A percentile compares a stretch with the other conserved stretches of the same genome.
phyloP scores from a whole-genome alignment of 2,888 invertebrate species.

The Drosophila paramelanica region DNA sequence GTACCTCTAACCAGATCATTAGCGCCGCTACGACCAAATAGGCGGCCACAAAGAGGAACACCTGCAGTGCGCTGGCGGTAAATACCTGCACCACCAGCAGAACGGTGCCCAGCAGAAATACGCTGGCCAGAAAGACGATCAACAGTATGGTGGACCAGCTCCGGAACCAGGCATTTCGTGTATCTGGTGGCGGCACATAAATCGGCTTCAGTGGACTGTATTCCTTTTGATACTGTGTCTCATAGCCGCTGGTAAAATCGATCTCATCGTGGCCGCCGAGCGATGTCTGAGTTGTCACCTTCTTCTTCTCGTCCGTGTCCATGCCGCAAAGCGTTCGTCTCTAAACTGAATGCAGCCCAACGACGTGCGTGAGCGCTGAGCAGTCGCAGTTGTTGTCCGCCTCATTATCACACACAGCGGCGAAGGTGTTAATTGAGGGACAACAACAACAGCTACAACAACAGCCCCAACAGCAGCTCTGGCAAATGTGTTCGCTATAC shows the following conservation, averaged over 20 bases:
- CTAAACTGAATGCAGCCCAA: slow-evolving; percentile 43
- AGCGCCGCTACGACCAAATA: slow-evolving; percentile 66
- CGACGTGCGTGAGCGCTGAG: slow-evolving; percentile 1
- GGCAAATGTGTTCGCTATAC: slow-evolving; percentile 36
- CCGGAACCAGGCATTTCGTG: slow-evolving; percentile 73
- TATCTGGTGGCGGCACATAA: slow-evolving; percentile 61
- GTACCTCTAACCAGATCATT: slow-evolving; percentile 75
- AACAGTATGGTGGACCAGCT: slow-evolving; percentile 66
- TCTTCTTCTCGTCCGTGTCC: slow-evolving; percentile 65
- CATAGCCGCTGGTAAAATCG: slow-evolving; percentile 80
- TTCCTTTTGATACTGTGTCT: slow-evolving; percentile 78
- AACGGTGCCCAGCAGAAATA: slow-evolving; percentile 72
- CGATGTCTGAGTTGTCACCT: slow-evolving; percentile 27
- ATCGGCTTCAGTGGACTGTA: slow-evolving; percentile 72
- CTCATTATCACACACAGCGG: slow-evolving; percentile 65
- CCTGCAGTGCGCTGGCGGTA: slow-evolving; percentile 65
- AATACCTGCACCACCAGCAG: slow-evolving; percentile 70
- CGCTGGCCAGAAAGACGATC: slow-evolving; percentile 56
- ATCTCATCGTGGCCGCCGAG: slow-evolving; percentile 63
- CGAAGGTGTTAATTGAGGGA: slow-evolving; percentile 71
- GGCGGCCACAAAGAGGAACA: slow-evolving; percentile 56
- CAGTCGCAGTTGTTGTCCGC: slow-evolving; percentile 49
- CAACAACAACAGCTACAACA: slow-evolving; percentile 40
- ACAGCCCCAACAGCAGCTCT: slow-evolving; percentile 24
- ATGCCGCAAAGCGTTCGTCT: slow-evolving; percentile 58